A percentile compares a stretch with the other conserved stretches of the same genome.
Conservation (phyloP, 1,140 invertebrate genomes). For the Hylaeus volcanicus region DNA sequence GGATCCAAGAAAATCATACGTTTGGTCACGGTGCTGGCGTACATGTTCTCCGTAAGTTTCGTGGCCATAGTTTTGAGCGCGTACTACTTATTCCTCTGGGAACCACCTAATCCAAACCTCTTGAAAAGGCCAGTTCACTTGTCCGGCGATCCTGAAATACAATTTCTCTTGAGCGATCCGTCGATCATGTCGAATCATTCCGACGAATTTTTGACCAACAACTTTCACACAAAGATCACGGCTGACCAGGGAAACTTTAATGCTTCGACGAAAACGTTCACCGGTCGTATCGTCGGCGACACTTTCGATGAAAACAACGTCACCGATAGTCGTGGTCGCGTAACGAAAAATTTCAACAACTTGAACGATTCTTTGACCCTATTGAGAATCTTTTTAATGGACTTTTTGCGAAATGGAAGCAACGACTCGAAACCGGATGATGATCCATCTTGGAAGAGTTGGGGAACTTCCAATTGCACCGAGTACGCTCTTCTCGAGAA, state of each 20-base stretch:
- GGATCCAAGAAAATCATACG: slow-evolving; percentile 84
- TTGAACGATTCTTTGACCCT: slow-evolving; percentile 23
- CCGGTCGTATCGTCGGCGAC: not conserved
- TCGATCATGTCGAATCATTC: not conserved
- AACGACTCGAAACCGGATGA: not conserved
- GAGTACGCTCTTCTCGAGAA: not conserved
- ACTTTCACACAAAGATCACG: not conserved
- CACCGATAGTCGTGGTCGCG: too few species aligned
- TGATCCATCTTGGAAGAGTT: not conserved
- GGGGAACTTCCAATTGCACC: not conserved
- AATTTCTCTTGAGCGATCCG: slow-evolving; percentile 41
- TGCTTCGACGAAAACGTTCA: not conserved
- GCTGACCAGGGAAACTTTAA: not conserved
- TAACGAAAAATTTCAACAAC: not conserved
- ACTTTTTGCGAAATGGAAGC: slow-evolving; percentile 6
- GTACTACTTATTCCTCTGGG: slow-evolving; percentile 93
- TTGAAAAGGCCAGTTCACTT: slow-evolving; percentile 47
- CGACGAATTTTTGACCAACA: not conserved
- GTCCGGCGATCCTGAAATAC: slow-evolving; percentile 45
- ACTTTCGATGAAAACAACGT: not conserved
- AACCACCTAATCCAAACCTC: slow-evolving; percentile 82
- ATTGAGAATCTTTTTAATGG: slow-evolving; percentile 22
- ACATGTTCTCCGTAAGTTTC: slow-evolving; percentile 89
- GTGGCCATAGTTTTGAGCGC: slow-evolving; percentile 89
- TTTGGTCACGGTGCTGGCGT: slow-evolving; percentile 89